Percentiles rank a stretch among this genome's conserved stretches.
Evolutionary conservation across 1,140 invertebrate species (phyloP).

Genomic region (Caenorhabditis latens): DNA sequence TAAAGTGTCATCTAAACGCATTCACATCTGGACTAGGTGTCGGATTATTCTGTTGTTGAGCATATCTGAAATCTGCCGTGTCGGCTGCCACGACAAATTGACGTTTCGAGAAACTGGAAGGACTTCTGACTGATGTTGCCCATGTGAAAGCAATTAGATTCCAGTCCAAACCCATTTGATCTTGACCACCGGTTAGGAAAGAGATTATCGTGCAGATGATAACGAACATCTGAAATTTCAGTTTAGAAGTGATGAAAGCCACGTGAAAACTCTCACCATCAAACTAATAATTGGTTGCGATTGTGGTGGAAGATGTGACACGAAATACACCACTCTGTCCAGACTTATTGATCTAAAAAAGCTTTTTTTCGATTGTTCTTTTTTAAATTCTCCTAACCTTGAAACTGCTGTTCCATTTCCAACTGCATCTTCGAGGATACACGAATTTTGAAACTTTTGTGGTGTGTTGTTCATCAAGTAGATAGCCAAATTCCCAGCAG

Average conservation of each 20-base stretch:
- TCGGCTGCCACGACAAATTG: slow-evolving; percentile 29
- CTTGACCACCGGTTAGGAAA: slow-evolving; percentile 54
- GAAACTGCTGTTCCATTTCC: slow-evolving; percentile 8
- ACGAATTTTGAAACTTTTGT: slow-evolving; percentile 36
- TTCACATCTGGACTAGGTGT: slow-evolving; percentile 36
- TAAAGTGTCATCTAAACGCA: background rate
- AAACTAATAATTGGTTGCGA: slow-evolving; percentile 55
- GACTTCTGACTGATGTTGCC: slow-evolving; percentile 51
- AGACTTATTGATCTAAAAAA: slow-evolving; percentile 6
- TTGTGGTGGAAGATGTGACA: slow-evolving; percentile 49
- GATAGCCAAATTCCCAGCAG: background rate
- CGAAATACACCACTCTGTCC: slow-evolving; percentile 42
- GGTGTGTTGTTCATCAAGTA: slow-evolving; percentile 1
- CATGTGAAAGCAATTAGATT: slow-evolving; percentile 59
- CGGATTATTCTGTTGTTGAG: slow-evolving; percentile 57
- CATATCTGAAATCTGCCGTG: slow-evolving; percentile 49
- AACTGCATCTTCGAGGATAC: slow-evolving; percentile 38
- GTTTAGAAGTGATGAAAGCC: background rate
- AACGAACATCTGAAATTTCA: background rate
- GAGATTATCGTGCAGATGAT: slow-evolving; percentile 50
- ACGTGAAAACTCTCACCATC: background rate
- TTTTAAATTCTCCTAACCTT: background rate
- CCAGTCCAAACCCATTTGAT: slow-evolving; percentile 62
- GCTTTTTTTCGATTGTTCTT: too few relatives aligned
- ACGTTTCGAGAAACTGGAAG: slow-evolving; percentile 25